Evolutionary conservation across 1,140 invertebrate species (phyloP).

Genomic region (Euura lappo): DNA sequence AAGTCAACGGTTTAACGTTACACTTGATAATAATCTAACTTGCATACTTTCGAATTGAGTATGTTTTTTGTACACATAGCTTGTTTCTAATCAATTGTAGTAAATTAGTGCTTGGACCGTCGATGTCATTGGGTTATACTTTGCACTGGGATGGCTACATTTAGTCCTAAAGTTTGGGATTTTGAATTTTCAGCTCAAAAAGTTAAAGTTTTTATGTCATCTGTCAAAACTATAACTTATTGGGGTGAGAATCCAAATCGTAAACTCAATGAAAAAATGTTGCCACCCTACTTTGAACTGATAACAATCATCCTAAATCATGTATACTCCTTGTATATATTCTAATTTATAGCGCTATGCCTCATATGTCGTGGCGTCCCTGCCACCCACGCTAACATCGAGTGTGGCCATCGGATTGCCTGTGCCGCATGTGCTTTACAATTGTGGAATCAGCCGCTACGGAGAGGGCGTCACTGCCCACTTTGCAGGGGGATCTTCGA

Average conservation of each 20-base stretch:
- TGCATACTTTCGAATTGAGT: background rate
- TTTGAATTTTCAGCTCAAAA: too few relatives aligned
- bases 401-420: background rate
- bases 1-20: background rate
- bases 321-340: background rate
- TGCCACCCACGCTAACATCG: background rate
- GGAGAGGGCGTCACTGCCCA: background rate
- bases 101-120: background rate
- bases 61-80: background rate
- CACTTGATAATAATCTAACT: background rate
- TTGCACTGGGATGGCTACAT: too few relatives aligned
- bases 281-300: background rate
- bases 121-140: background rate
- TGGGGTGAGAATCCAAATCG: too few relatives aligned
- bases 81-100: background rate
- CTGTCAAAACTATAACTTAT: too few relatives aligned
- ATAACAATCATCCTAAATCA: background rate
- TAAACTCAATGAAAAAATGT: too few relatives aligned
- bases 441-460: background rate
- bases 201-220: too few relatives aligned
- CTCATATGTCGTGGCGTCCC: background rate
- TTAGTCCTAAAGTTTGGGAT: too few relatives aligned
- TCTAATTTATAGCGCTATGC: background rate
- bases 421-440: background rate
- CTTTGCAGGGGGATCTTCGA: background rate